Evolutionary conservation across 1,140 invertebrate genomes (phyloP), one percentile per base, ranked within the genome.

Genomic region (Glossosoma conforme): DNA sequence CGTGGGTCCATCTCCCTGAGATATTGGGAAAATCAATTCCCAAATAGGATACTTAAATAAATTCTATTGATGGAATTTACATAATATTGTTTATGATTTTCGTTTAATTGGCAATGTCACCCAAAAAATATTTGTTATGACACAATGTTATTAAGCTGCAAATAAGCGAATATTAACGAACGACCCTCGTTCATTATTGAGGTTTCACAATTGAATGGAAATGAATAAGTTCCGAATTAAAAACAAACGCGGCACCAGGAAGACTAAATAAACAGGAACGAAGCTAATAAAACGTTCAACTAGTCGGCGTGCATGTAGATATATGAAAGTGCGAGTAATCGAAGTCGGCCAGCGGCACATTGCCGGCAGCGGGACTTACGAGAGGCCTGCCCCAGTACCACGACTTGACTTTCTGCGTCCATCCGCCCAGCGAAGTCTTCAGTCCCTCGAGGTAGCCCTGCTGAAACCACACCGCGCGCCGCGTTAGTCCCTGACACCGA

Each of bases 361-460:
- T n/a, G n/a, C n/a, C n/a, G 51, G 55, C 47, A 21, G 47, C 42
- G 59, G 74, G 79, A 91, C 88, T 91, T 90, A 91, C 88, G 80
- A 90, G 85, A 84, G 87, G 87, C 82, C 86, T 86, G 83, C 87
- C 88, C 87, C 87, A 90, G 85, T 91, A 91, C 88, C 88, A 91
- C 79, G 87, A 90, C 82, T 90, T 91, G 77, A 90, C 87, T 83
- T 87, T 88, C 83, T 90, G 87, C 77, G 88, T 91, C 80, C 87
- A 86, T 79, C 87, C 87, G 81, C 87, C 88, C 75, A 90, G 85
- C 77, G 88, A 87, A 76, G 85, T 87, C 75, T 86, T 86, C 78
- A 89, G 86, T 77, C 87, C 86, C 79, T 87, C 87, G 78, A 90
- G 85, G 86, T 89, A 89, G 80, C 88, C 87, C 81, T 85, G 83